Conservation (phyloP, 1,140 invertebrate genomes). For the Macrosteles quadrilineatus region DNA sequence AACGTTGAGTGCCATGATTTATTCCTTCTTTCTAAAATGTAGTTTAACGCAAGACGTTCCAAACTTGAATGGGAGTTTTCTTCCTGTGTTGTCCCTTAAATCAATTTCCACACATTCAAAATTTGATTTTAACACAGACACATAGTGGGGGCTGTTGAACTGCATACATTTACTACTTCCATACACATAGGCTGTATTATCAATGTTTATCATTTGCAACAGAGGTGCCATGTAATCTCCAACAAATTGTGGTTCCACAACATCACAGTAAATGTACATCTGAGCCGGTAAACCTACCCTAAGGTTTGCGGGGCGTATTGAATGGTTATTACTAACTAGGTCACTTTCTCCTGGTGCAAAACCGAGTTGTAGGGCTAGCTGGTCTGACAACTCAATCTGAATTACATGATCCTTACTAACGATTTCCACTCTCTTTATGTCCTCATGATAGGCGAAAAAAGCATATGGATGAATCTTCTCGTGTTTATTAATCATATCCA, state of each 20-base stretch:
- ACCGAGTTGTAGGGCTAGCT: background rate
- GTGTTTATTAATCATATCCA: background rate
- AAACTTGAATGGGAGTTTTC: slow-evolving; percentile 2
- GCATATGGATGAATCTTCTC: background rate
- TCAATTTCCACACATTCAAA: slow-evolving; percentile 17
- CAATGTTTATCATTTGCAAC: slow-evolving; percentile 15
- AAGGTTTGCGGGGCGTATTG: slow-evolving; percentile 2
- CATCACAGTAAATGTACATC: slow-evolving; percentile 47
- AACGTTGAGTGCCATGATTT: background rate
- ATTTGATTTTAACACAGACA: background rate
- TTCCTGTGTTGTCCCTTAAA: slow-evolving; percentile 5
- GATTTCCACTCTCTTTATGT: background rate
- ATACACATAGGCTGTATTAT: background rate
- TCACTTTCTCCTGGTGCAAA: background rate
- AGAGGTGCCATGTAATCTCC: slow-evolving; percentile 45
- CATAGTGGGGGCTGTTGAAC: background rate
- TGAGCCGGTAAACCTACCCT: slow-evolving; percentile 34
- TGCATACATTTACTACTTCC: background rate
- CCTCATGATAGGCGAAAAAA: background rate
- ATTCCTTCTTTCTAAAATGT: slow-evolving; percentile 5
- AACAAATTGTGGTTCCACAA: slow-evolving; percentile 45
- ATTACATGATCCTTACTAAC: background rate
- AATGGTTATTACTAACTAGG: background rate
- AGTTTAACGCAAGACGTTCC: slow-evolving; percentile 2
- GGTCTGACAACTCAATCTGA: background rate